Evolutionary conservation across 2,113 vertebrate genomes (phyloP), one percentile per base, ranked within the genome.

Genomic region (Pelobates fuscus): DNA sequence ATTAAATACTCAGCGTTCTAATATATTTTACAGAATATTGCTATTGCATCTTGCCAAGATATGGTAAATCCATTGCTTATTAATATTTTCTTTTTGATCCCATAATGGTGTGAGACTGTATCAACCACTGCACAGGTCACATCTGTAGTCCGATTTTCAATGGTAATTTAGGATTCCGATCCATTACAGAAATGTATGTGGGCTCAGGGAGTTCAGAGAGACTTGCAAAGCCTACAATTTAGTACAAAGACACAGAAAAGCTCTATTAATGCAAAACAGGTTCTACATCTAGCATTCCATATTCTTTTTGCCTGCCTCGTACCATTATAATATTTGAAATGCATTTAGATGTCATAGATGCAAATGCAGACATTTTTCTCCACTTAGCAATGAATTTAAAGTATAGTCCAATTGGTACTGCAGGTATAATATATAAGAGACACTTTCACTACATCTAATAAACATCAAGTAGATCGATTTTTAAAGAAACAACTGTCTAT

Each of bases 131-230:
- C 62, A 27, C 52, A 43, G 62, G 62, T 66, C 52, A 66, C 62
- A 57, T 58, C 32, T 75, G 62, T 58, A 57, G 32, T 49, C 43
- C 32, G 18, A 66, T 58, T 59, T 24, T 43, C 29, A 67, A 66
- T 52, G n/a, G 62, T 46, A 43, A 66, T 59, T 66, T 75, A 44
- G 49, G 62, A 44, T 63, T 44, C 24, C 57, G 60, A 49, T 67
- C 62, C 71, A 44, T 75, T 66, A 65, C n/a, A 26, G 24, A 57
- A 67, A 75, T 44, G 52, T 57, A 59, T 75, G 49, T 59, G 23
- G 27, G 27, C 64, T 54, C 64, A 21, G 32, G 8, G 20, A 26
- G 11, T 65, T 57, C 20, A 54, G 20, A 72, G 44, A 65, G 27
- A 57, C 44, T 24, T 61, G n/a, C 41, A 46, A 25, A 26, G 3